Percentiles rank a stretch among this genome's conserved stretches.
These are phyloP conservation scores for Diplolepis rosae DNA, from an alignment of 2,888 invertebrate species.

Conservation along the genomic window DNA sequence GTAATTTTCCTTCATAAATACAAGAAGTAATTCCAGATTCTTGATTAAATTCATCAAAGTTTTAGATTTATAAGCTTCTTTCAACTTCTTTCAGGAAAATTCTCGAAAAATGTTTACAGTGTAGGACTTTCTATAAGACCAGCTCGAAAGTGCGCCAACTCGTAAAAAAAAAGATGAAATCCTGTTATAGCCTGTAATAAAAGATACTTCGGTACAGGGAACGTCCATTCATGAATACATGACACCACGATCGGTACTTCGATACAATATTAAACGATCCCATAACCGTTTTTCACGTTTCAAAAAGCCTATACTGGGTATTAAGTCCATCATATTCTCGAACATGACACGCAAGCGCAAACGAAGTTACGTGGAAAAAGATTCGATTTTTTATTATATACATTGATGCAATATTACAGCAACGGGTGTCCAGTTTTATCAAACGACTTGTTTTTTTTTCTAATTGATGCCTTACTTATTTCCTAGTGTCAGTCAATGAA, in stretches of 20 bases:
- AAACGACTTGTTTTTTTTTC: neutral
- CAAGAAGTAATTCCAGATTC: too few relatives aligned
- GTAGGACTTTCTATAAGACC: neutral
- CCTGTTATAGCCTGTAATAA: conserved; percentile 25
- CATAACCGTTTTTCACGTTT: conserved; percentile 23
- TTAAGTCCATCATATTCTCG: conserved; percentile 11
- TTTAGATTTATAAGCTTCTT: too few relatives aligned
- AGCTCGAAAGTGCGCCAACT: neutral
- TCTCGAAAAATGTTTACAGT: too few relatives aligned
- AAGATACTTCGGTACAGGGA: conserved; percentile 1
- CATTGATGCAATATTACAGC: neutral
- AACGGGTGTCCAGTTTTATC: neutral
- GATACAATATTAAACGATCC: conserved; percentile 28
- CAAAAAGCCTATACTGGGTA: conserved; percentile 15
- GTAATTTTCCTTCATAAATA: too few relatives aligned
- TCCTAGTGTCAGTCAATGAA: neutral
- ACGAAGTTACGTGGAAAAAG: neutral
- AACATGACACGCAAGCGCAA: neutral
- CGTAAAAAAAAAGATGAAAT: conserved; percentile 15
- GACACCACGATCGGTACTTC: neutral
- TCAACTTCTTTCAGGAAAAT: too few relatives aligned
- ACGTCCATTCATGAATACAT: conserved; percentile 20
- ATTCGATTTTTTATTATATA: neutral
- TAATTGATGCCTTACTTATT: neutral
- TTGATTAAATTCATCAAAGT: too few relatives aligned